phyloP scores from a whole-genome alignment of 2,113 vertebrate genomes.

The Pseudorectes ferrugineus region DNA sequence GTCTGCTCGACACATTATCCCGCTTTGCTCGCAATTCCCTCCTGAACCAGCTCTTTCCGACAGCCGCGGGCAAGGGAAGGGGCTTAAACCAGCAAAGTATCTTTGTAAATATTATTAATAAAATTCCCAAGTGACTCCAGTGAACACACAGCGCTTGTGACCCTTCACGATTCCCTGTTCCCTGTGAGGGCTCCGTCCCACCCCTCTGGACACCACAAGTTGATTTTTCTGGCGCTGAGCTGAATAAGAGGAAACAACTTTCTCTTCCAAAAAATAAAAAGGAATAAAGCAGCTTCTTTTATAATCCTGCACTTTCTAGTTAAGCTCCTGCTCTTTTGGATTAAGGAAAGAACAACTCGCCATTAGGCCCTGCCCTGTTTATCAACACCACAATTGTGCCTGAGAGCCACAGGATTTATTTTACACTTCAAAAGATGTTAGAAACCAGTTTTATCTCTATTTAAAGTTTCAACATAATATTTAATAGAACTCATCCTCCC shows the following conservation, averaged over 20 bases:
- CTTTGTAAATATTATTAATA: background rate
- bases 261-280: background rate
- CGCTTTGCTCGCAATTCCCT: background rate
- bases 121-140: background rate
- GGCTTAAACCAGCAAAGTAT: background rate
- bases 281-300: conserved; percentile 5
- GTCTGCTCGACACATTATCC: background rate
- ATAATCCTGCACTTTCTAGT: conserved; percentile 21
- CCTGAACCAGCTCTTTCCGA: background rate
- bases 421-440: background rate
- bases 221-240: background rate
- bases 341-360: background rate
- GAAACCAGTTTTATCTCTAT: background rate
- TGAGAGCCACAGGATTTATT: background rate
- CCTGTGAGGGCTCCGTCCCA: background rate
- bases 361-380: background rate
- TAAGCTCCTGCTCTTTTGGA: conserved; percentile 31
- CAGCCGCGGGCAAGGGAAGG: background rate
- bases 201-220: background rate
- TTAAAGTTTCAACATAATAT: background rate
- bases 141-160: rapidly evolving
- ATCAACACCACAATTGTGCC: background rate
- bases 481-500: background rate
- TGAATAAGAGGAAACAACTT: background rate
- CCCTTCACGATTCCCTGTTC: rapidly evolving